Percentiles rank a stretch among this genome's conserved stretches.
phyloP scores from a whole-genome alignment of 2,888 invertebrate species.

The Eueremaeus valkanovi region DNA sequence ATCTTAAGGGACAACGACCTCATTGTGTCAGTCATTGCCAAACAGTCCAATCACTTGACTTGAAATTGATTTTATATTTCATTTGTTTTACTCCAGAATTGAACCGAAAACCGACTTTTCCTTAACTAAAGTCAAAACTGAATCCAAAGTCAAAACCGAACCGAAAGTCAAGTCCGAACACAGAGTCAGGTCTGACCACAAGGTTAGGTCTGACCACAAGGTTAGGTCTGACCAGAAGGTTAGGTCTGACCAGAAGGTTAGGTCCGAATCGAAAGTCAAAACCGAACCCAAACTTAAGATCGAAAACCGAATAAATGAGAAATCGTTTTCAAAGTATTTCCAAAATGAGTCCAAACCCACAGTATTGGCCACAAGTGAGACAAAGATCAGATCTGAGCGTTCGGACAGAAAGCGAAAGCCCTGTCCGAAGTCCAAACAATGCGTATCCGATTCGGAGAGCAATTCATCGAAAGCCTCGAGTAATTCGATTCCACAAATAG shows the following conservation, averaged over 20 bases:
- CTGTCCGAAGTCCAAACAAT: no score
- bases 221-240: no score
- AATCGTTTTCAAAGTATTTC: background rate
- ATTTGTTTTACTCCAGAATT: background rate
- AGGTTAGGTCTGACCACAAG: no score
- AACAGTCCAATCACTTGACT: background rate
- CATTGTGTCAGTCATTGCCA: constrained; percentile 5
- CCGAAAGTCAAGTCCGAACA: background rate
- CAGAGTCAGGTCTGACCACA: no score
- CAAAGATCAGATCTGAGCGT: no score
- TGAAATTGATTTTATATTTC: background rate
- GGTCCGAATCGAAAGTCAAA: background rate
- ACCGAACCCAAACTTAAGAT: no score
- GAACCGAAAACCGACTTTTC: background rate
- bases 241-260: background rate
- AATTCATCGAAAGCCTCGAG: no score
- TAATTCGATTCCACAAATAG: no score
- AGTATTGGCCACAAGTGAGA: background rate
- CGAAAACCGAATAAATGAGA: no score
- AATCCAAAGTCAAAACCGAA: background rate
- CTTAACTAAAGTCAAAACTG: background rate
- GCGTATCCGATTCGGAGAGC: no score
- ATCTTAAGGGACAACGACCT: constrained; percentile 20
- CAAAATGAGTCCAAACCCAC: background rate
- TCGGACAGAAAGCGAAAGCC: no score